phyloP scores from a whole-genome alignment of 2,888 invertebrate genomes.

The Hirtodrosophila confusa region DNA sequence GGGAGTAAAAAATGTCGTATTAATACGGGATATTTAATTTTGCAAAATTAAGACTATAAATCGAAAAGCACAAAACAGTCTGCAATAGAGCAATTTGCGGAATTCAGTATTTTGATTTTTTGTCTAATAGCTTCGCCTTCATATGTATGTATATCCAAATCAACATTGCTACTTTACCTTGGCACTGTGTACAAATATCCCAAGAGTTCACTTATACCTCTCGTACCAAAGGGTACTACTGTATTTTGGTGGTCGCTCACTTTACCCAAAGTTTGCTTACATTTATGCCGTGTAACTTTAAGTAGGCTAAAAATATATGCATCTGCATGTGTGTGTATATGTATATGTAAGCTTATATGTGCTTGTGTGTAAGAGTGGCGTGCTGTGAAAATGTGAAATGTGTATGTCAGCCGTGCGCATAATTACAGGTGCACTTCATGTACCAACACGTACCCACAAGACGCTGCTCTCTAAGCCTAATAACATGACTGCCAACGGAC shows the following conservation, averaged over 20 bases:
- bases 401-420: constrained; percentile 72
- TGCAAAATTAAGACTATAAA: no score
- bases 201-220: constrained; percentile 2
- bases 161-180: no score
- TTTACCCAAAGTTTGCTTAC: constrained; percentile 39
- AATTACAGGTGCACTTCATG: constrained; percentile 73
- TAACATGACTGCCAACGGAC: constrained; percentile 33
- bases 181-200: no score
- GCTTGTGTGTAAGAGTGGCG: constrained; percentile 29
- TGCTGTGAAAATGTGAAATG: constrained; percentile 46
- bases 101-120: no score
- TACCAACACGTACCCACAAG: constrained; percentile 48
- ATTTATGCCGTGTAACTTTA: constrained; percentile 46
- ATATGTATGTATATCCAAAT: no score
- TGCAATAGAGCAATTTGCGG: no score
- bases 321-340: constrained; percentile 8
- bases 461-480: constrained; percentile 27
- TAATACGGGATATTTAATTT: no score
- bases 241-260: constrained; percentile 28
- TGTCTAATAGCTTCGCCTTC: no score
- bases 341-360: background rate
- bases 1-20: no score
- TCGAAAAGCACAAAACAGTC: no score
- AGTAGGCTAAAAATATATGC: constrained; percentile 74
- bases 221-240: background rate